A percentile compares a stretch with the other conserved stretches of the same genome.
Evolutionary conservation across 2,113 vertebrate genomes (phyloP).

Genomic region (Sebastes schlegelii): DNA sequence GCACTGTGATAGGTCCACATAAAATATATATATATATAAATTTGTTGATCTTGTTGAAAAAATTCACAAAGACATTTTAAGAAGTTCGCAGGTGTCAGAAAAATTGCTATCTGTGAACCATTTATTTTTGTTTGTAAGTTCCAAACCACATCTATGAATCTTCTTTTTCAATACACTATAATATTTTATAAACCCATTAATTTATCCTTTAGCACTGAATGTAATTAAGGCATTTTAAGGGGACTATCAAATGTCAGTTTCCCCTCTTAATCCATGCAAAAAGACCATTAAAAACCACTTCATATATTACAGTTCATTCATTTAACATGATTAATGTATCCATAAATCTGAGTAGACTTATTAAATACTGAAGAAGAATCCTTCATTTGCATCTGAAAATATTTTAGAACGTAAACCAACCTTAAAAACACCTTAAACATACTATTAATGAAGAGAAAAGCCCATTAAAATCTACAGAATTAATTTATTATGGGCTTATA

Average conservation of each 20-base stretch:
- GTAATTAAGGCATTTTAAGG: conserved; percentile 25
- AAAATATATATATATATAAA: neutral
- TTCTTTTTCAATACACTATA: neutral
- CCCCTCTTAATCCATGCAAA: neutral
- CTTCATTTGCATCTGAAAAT: neutral
- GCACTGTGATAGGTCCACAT: neutral
- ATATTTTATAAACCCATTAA: neutral
- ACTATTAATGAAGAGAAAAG: neutral
- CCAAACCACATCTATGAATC: neutral
- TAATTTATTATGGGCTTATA: neutral
- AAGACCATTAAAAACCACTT: neutral
- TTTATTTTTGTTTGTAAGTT: conserved; percentile 13
- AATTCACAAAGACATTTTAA: neutral
- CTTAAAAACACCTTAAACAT: neutral
- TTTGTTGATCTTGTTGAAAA: neutral
- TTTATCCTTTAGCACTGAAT: neutral
- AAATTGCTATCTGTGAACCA: neutral
- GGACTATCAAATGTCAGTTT: neutral
- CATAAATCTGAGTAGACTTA: neutral
- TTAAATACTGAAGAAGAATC: neutral
- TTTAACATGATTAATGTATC: neutral
- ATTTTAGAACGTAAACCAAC: neutral
- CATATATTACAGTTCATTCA: neutral
- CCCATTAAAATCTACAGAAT: neutral
- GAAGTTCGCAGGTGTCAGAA: neutral